Evolutionary conservation across 2,113 vertebrate species (phyloP).

Genomic region (Saccopteryx bilineata): DNA sequence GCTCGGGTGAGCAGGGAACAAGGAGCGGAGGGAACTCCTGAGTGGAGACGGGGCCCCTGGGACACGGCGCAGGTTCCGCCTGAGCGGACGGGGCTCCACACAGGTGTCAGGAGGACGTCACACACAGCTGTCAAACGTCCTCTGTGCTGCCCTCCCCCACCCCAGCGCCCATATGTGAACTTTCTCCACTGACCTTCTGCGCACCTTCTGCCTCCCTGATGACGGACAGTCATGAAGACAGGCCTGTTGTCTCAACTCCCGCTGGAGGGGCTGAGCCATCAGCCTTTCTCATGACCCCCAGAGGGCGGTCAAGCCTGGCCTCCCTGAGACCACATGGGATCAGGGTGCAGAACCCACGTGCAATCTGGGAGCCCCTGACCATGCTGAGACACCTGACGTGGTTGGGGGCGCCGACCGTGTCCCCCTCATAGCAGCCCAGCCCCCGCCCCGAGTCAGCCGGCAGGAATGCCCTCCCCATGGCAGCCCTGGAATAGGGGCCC

Average conservation of each 20-base stretch:
- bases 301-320: neutral
- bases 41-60: neutral
- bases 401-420: no score
- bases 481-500: neutral
- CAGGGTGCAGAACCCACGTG: rapidly evolving
- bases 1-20: rapidly evolving
- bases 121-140: rapidly evolving
- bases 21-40: no score
- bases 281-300: neutral
- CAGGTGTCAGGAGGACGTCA: neutral
- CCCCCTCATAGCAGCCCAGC: neutral
- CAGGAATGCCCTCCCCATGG: rapidly evolving
- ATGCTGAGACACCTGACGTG: no score
- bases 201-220: rapidly evolving
- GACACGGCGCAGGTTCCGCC: rapidly evolving
- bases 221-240: rapidly evolving
- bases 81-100: rapidly evolving
- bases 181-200: no score
- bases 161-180: neutral
- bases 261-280: neutral
- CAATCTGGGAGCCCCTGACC: rapidly evolving
- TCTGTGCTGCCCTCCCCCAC: rapidly evolving
- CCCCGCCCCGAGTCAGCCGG: neutral
- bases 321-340: rapidly evolving
- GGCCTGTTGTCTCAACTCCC: neutral